phyloP scores from a whole-genome alignment of 1,140 invertebrate species.

The Drosophila eugracilis region DNA sequence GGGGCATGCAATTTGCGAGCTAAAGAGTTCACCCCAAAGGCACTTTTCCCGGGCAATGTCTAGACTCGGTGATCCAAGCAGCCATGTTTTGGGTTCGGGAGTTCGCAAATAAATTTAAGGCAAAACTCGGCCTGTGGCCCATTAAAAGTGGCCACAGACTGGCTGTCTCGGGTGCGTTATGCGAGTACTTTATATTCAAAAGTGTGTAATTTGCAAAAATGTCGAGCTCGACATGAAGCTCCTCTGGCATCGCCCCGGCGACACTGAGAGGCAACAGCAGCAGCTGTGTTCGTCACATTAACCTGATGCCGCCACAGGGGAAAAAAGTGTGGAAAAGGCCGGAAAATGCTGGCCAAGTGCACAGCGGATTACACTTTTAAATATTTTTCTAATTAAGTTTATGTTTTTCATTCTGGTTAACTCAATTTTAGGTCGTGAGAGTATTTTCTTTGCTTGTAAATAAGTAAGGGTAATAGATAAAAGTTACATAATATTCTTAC shows the following conservation, averaged over 20 bases:
- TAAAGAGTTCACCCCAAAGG: constrained; percentile 44
- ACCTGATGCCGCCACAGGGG: constrained; percentile 53
- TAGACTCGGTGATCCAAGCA: constrained; percentile 2
- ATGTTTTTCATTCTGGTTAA: too few species aligned
- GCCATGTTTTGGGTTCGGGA: background rate
- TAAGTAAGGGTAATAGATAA: too few species aligned
- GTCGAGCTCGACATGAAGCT: constrained; percentile 40
- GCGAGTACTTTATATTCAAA: constrained; percentile 80
- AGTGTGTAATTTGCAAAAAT: constrained; percentile 80
- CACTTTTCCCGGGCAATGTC: constrained; percentile 22
- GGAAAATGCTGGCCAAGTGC: constrained; percentile 16
- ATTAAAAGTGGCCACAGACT: constrained; percentile 62
- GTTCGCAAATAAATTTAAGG: constrained; percentile 25
- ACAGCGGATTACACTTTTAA: background rate
- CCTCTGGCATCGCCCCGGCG: constrained; percentile 3
- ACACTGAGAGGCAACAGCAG: constrained; percentile 19
- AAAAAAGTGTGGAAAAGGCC: background rate
- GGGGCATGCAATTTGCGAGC: constrained; percentile 42
- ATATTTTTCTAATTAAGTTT: background rate
- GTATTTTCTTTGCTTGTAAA: too few species aligned
- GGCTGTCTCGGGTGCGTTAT: constrained; percentile 66
- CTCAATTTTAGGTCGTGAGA: too few species aligned
- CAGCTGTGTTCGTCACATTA: constrained; percentile 79
- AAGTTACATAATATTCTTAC: too few species aligned
- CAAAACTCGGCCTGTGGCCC: constrained; percentile 29